These are phyloP conservation scores for Dermatemys mawii DNA, from an alignment of 2,113 vertebrate genomes.

Conservation along the genomic window DNA sequence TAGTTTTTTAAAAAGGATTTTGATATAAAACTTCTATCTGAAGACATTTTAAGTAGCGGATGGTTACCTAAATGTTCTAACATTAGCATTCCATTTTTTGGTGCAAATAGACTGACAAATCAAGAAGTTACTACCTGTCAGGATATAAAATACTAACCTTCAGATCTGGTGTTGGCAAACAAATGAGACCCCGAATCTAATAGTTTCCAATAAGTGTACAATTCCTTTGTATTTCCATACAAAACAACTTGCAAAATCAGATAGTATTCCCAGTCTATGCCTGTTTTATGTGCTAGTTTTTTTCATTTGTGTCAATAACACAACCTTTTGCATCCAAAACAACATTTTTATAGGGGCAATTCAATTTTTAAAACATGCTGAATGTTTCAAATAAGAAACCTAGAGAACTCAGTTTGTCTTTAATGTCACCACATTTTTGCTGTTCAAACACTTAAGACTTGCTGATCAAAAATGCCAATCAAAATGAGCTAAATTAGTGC, in stretches of 20 bases:
- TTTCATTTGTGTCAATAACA: neutral
- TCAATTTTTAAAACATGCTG: neutral
- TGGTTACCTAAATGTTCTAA: neutral
- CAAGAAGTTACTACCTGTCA: neutral
- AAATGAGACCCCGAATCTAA: neutral
- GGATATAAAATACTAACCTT: neutral
- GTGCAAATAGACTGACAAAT: neutral
- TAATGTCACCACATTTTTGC: neutral
- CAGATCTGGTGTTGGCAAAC: neutral
- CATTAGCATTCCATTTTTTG: neutral
- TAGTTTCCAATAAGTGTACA: neutral
- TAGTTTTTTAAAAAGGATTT: neutral
- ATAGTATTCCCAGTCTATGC: neutral
- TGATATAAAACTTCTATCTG: neutral
- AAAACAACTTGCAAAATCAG: neutral
- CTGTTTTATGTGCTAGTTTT: neutral
- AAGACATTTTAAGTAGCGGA: neutral
- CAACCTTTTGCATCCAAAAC: neutral
- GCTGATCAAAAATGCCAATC: constrained; percentile 38
- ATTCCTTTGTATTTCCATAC: neutral
- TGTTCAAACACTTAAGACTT: constrained; percentile 4
- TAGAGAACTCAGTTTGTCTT: neutral
- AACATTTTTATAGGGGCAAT: neutral
- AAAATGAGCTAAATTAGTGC: constrained; percentile 64
- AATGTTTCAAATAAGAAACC: neutral